A percentile compares a stretch with the other conserved stretches of the same genome.
Conservation (phyloP, 2,888 invertebrate species). For the Calameuta pallipes region DNA sequence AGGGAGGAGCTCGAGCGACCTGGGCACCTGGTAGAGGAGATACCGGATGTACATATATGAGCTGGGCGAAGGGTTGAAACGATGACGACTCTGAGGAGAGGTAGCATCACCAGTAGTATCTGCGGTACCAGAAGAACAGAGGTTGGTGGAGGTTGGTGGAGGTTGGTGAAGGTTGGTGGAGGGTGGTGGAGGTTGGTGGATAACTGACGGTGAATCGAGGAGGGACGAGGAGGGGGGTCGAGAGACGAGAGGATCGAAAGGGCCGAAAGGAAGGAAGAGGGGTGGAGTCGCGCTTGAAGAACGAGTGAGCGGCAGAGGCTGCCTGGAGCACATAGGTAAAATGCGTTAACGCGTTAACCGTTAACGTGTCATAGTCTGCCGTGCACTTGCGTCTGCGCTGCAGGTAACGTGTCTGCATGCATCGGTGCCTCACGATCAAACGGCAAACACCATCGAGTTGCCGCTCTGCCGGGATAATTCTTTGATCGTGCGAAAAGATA, state of each 20-base stretch:
- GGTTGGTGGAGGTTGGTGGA: not conserved
- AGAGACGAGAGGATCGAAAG: conserved; percentile 5
- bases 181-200: conserved; percentile 8
- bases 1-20: conserved; percentile 47
- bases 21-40: conserved; percentile 37
- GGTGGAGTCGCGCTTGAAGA: conserved; percentile 11
- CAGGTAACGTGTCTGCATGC: conserved; percentile 39
- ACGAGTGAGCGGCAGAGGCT: not conserved
- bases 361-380: conserved; percentile 35
- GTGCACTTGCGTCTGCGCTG: conserved; percentile 12
- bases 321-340: conserved; percentile 25
- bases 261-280: conserved; percentile 9
- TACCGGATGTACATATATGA: conserved; percentile 16
- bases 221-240: not conserved
- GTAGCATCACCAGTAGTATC: not conserved
- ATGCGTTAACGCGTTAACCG: conserved; percentile 49
- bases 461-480: conserved; percentile 56
- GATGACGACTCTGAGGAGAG: conserved; percentile 1
- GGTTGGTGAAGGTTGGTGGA: not conserved
- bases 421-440: conserved; percentile 56
- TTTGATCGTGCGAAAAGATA: conserved; percentile 62
- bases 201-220: not conserved
- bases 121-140: conserved; percentile 8
- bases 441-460: conserved; percentile 51
- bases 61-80: conserved; percentile 9